Percentiles rank a stretch among this genome's conserved stretches.
Evolutionary conservation across 2,888 invertebrate genomes (phyloP).

Genomic region (Andrena trimmerana): DNA sequence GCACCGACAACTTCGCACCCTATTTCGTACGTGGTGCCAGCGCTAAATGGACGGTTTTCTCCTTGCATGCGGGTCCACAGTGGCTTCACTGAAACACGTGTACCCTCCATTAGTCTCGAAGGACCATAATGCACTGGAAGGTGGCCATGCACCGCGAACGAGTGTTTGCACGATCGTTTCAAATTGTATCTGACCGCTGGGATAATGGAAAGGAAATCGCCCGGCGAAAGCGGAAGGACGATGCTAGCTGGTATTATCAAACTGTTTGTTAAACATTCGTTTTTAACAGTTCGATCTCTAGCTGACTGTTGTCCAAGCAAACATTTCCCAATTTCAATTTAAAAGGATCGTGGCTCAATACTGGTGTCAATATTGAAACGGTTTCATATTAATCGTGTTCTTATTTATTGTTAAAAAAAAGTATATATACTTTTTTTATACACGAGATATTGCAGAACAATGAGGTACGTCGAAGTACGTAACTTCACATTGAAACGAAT

Average conservation of each 20-base stretch:
- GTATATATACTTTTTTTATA: too few relatives aligned
- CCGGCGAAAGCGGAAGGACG: not conserved
- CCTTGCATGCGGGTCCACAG: constrained; percentile 89
- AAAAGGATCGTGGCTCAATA: too few relatives aligned
- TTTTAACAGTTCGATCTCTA: not conserved
- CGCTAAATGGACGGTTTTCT: constrained; percentile 90
- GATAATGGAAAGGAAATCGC: constrained; percentile 29
- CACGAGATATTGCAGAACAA: too few relatives aligned
- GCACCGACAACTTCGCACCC: constrained; percentile 91
- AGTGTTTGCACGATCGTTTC: constrained; percentile 47
- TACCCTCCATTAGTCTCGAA: constrained; percentile 43
- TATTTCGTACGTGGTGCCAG: constrained; percentile 90
- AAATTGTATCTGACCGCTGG: constrained; percentile 7
- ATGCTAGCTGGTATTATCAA: not conserved
- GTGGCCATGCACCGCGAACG: not conserved
- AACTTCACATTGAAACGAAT: too few relatives aligned
- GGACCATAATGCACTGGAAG: not conserved
- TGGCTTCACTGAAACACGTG: constrained; percentile 88
- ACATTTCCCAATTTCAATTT: too few relatives aligned
- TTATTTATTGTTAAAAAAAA: too few relatives aligned
- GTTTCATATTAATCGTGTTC: too few relatives aligned
- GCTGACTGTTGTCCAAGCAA: too few relatives aligned
- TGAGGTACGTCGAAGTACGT: too few relatives aligned
- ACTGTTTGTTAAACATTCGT: constrained; percentile 26
- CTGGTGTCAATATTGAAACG: too few relatives aligned